These are phyloP conservation scores for Sinhomidia bicolor DNA, from an alignment of 2,888 invertebrate species.

Conservation along the genomic window DNA sequence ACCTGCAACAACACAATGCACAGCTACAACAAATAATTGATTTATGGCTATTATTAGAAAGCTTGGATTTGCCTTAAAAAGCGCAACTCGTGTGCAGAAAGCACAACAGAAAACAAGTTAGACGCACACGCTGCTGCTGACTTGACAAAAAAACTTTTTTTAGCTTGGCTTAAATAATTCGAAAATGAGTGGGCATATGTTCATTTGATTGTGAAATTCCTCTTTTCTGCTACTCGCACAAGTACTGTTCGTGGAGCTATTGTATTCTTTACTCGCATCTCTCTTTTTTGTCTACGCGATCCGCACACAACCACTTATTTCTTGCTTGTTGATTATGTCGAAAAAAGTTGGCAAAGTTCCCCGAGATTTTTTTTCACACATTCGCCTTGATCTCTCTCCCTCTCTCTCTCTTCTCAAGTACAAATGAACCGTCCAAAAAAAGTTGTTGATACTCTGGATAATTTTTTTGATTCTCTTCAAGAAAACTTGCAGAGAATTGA, in stretches of 20 bases:
- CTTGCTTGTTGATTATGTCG: neutral
- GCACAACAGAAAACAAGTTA: too few species aligned
- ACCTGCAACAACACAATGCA: neutral
- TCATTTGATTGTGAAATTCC: neutral
- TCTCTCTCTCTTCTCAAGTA: neutral
- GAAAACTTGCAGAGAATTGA: slow-evolving; percentile 56
- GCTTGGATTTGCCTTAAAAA: too few species aligned
- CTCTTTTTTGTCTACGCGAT: too few species aligned
- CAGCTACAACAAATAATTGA: neutral
- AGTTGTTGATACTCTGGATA: slow-evolving; percentile 17
- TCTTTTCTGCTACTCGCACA: neutral
- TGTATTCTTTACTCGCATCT: too few species aligned
- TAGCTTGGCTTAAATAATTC: neutral
- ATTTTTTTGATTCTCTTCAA: slow-evolving; percentile 26
- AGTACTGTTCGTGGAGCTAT: too few species aligned
- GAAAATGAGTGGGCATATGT: neutral
- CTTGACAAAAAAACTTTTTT: neutral
- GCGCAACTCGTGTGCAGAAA: too few species aligned
- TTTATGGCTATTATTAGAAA: slow-evolving; percentile 13
- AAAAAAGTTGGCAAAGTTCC: neutral
- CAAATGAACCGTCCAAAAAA: neutral
- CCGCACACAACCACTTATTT: neutral
- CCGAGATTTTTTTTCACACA: neutral
- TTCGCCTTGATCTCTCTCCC: neutral
- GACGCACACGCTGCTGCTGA: too few species aligned